A percentile compares a stretch with the other conserved stretches of the same genome.
These are phyloP conservation scores for Chloroclystis v-ata DNA, from an alignment of 2,888 invertebrate genomes.

Conservation along the genomic window DNA sequence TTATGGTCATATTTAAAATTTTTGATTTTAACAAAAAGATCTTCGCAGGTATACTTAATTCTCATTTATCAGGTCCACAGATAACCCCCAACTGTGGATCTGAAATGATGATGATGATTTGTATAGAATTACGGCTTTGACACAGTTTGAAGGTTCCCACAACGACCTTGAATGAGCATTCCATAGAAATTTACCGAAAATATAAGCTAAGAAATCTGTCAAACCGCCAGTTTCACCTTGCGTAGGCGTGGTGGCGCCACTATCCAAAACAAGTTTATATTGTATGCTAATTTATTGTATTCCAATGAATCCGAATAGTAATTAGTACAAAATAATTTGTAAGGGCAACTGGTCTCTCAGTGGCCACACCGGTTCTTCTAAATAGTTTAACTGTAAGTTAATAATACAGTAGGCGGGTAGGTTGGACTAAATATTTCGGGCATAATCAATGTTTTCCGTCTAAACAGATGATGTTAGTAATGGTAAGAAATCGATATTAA, in stretches of 20 bases:
- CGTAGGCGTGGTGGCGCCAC: constrained; percentile 61
- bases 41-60: no score
- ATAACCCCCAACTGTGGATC: no score
- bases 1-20: no score
- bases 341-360: constrained; percentile 48
- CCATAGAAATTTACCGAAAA: constrained; percentile 2
- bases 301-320: constrained; percentile 59
- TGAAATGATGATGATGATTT: no score
- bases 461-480: not conserved
- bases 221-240: constrained; percentile 17
- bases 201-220: constrained; percentile 18
- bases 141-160: no score
- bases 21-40: no score
- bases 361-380: constrained; percentile 36
- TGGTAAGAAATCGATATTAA: not conserved
- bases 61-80: no score
- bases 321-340: constrained; percentile 60
- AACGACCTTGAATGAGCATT: not conserved
- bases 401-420: constrained; percentile 14
- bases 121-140: no score
- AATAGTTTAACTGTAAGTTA: constrained; percentile 27
- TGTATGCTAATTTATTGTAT: constrained; percentile 60
- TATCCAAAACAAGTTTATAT: constrained; percentile 53
- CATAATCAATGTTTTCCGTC: not conserved
- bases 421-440: constrained; percentile 6